Evolutionary conservation across 2,113 vertebrate species (phyloP).

Genomic region (Neodontobutis hainanensis): DNA sequence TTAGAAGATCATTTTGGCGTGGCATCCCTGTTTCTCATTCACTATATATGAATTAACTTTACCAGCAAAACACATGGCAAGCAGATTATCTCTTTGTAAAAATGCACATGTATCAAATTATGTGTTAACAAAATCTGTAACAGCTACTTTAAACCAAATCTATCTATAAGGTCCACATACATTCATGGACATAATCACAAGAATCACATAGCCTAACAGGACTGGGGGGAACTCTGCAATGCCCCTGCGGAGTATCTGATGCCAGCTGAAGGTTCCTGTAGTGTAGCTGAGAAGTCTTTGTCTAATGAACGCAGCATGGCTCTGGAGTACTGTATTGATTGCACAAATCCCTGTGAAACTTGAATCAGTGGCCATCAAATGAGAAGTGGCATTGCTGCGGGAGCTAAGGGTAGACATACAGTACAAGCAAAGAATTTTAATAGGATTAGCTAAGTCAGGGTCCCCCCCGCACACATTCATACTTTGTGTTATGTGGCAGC

Average conservation of each 20-base stretch:
- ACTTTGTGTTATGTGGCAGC: constrained; percentile 8
- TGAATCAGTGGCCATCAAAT: constrained; percentile 44
- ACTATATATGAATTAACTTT: not conserved
- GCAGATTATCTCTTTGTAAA: no score
- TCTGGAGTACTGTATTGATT: constrained; percentile 37
- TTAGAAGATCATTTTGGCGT: constrained; percentile 4
- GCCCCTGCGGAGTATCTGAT: constrained; percentile 11
- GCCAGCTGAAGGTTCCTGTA: constrained; percentile 4
- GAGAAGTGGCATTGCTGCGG: constrained; percentile 47
- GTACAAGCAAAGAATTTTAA: constrained; percentile 51
- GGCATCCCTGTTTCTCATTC: not conserved
- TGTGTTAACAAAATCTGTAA: no score
- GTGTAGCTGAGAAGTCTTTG: constrained; percentile 18
- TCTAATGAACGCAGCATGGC: constrained; percentile 29
- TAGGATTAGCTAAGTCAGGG: constrained; percentile 39
- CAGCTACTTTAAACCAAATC: not conserved
- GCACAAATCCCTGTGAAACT: constrained; percentile 42
- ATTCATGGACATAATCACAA: not conserved
- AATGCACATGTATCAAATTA: no score
- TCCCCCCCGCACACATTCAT: constrained; percentile 22
- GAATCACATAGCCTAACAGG: not conserved
- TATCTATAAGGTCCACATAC: not conserved
- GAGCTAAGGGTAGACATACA: constrained; percentile 31
- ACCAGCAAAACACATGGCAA: no score
- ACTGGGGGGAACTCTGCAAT: not conserved